Percentiles rank a stretch among this genome's conserved stretches.
These are phyloP conservation scores for Agonum fuliginosum DNA, from an alignment of 2,888 invertebrate genomes.

Conservation along the genomic window DNA sequence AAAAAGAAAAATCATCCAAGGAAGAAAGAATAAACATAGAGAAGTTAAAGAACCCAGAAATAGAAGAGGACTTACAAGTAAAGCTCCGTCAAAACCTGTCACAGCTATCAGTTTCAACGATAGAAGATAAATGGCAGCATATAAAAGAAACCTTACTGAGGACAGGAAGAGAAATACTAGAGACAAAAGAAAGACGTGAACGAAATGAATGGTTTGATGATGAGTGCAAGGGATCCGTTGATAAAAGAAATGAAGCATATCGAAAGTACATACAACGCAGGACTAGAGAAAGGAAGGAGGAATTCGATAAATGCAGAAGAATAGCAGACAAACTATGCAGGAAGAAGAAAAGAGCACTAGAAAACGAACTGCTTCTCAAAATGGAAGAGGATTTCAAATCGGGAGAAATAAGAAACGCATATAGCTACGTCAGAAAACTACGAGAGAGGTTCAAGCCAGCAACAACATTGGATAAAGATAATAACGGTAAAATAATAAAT, in stretches of 20 bases:
- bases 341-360: not conserved
- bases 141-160: not conserved
- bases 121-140: not conserved
- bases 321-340: not conserved
- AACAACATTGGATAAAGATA: not conserved
- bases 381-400: not conserved
- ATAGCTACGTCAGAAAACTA: not conserved
- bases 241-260: not conserved
- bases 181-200: not conserved
- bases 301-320: not conserved
- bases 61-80: not conserved
- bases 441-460: not conserved
- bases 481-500: not conserved
- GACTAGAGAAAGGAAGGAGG: not conserved
- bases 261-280: not conserved
- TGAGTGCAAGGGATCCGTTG: not conserved
- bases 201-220: constrained; percentile 3
- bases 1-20: not conserved
- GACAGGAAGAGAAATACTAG: not conserved
- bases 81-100: constrained; percentile 4
- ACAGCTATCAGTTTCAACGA: not conserved
- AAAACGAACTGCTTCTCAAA: not conserved
- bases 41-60: constrained; percentile 3
- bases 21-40: constrained; percentile 5
- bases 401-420: not conserved